Percentiles rank a stretch among this genome's conserved stretches.
Evolutionary conservation across 2,888 invertebrate species (phyloP).

Genomic region (Stenolophus ochropezus): DNA sequence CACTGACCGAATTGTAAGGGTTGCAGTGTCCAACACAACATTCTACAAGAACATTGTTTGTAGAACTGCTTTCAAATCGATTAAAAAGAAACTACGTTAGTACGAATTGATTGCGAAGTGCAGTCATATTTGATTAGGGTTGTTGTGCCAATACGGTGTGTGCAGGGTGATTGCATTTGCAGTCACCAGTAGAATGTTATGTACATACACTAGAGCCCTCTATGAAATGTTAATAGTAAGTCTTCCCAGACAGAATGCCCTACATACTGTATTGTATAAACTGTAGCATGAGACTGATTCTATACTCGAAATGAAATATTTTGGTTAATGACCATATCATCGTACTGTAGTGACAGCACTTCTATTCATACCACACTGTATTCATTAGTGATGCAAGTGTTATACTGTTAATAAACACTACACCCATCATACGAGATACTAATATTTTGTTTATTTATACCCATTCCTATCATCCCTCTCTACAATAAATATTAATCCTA

Average conservation of each 20-base stretch:
- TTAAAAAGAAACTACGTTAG: neutral
- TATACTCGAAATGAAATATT: slow-evolving; percentile 60
- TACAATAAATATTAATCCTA: no score
- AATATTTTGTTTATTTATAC: neutral
- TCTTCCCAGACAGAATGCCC: slow-evolving; percentile 50
- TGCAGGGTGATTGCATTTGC: no score
- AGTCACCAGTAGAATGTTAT: no score
- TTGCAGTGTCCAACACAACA: neutral
- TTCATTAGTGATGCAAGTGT: neutral
- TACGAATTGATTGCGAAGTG: no score
- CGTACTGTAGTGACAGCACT: neutral
- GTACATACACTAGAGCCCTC: neutral
- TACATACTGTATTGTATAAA: neutral
- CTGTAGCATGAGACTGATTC: slow-evolving; percentile 58
- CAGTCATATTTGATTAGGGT: no score
- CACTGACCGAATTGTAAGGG: neutral
- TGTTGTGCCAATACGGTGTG: no score
- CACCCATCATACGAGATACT: neutral
- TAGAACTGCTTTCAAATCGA: neutral
- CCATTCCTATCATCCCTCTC: no score
- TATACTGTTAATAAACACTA: neutral
- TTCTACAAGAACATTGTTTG: no score
- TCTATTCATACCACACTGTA: neutral
- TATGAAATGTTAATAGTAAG: slow-evolving; percentile 40
- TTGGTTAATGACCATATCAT: slow-evolving; percentile 57